Base-by-base conservation (phyloP, 2,888 invertebrate genomes). In the Scaptomyza polygonia region DNA sequence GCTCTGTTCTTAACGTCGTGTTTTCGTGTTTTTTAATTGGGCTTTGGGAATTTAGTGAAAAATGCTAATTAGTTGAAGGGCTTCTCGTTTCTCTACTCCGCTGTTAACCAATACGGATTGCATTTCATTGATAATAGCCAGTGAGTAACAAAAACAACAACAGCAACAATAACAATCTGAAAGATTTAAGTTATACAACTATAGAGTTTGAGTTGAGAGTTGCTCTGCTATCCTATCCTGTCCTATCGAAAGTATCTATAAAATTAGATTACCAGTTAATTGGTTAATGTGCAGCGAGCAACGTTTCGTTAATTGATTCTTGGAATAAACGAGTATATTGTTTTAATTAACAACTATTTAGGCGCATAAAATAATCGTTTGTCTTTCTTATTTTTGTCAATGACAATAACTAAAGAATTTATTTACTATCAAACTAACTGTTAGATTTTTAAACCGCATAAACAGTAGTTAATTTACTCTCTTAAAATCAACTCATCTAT, bases 41-140 rank as follows among this genome's bases (percentile, higher is more conserved):
- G 77, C 83, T 87, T 88, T 85, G 85, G 86, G 89, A 89, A 90
- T 90, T 90, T 87, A 84, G 86, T 86, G 82, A 90, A 90, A 83
- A 90, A 89, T 90, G 90, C 90, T 89, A 89, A 90, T 89, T 90
- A 89, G 89, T 88, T 84, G 77, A 87, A 79, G 77, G 86, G 80
- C 49, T 69, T 47, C 42, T 11, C 59, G 30, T 32, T 14, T 30
- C 18, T 39, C 32, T 14, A 21, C 34, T 40, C 30, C 30, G 39
- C 36, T 39, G 12, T 47, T 36, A 58, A 14, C 49, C 49, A 53
- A 39, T 54, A 43, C 59, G 85, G 83, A 87, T 87, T 85, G 86
- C 85, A 72, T 85, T 86, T 86, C 89, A 86, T 86, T 86, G 89
- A 86, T 88, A 85, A 77, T 85, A 62, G 57, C 57, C 29, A 48